These are phyloP conservation scores for Sebastolobus alascanus DNA, from an alignment of 2,797 vertebrate genomes.

Conservation along the genomic window DNA sequence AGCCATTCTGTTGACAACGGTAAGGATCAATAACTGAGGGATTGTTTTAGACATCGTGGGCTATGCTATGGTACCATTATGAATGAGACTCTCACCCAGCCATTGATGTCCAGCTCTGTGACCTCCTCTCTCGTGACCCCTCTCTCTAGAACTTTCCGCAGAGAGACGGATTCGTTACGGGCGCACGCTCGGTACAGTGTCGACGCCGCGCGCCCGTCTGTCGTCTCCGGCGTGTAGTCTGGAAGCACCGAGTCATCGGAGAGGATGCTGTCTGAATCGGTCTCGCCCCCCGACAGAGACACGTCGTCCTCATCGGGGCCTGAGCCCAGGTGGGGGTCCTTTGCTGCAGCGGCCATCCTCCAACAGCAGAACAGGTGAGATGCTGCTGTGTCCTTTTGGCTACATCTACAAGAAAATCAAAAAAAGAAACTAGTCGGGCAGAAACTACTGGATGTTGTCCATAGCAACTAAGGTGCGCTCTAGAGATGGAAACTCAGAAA, in stretches of 20 bases:
- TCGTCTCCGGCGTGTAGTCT: conserved; percentile 52
- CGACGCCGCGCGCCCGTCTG: conserved; percentile 21
- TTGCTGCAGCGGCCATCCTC: conserved; percentile 78
- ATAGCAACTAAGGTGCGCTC: conserved; percentile 3
- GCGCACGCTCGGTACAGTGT: conserved; percentile 87
- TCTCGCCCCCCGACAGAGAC: conserved; percentile 52
- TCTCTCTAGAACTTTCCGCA: conserved; percentile 81
- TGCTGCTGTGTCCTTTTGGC: conserved; percentile 3
- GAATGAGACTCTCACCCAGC: conserved; percentile 84
- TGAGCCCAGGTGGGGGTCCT: conserved; percentile 79
- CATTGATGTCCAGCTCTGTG: conserved; percentile 88
- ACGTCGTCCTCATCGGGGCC: conserved; percentile 65
- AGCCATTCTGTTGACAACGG: conserved; percentile 84
- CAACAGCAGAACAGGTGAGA: conserved; percentile 44
- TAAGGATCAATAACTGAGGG: not conserved
- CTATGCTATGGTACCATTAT: not conserved
- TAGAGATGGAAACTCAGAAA: not conserved
- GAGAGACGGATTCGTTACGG: conserved; percentile 80
- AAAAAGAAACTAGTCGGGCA: conserved; percentile 4
- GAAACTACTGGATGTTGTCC: conserved; percentile 15
- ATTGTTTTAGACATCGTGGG: not conserved
- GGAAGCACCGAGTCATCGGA: conserved; percentile 87
- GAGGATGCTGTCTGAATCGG: conserved; percentile 82
- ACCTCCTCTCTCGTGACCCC: conserved; percentile 87
- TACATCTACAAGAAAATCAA: conserved; percentile 57